Base-by-base conservation (phyloP, 1,140 invertebrate genomes). In the Drosophila mojavensis region DNA sequence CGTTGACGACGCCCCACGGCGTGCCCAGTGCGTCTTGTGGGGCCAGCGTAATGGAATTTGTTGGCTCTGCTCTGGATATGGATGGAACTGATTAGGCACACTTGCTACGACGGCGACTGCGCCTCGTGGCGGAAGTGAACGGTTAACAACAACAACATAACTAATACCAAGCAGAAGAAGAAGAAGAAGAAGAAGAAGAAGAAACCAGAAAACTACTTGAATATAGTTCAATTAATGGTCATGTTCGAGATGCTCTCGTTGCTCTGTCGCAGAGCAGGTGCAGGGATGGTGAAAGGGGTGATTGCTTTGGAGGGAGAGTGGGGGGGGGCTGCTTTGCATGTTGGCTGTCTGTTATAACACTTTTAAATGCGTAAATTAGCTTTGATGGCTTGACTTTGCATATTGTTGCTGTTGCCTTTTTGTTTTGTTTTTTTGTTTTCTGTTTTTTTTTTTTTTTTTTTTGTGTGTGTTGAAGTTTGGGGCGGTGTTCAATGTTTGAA, bases 331-430 rank as follows among this genome's bases (percentile, higher is more conserved):
- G 56, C 41, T 60, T 47, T 45, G 41, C 41, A 60, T 60, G 58
- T 60, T 26, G 5, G 2, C 58, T 62, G 26, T 58, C 63, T 81
- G 79, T 83, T 82, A 83, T 83, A 82, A 82, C 80, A 79, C 80
- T 82, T 75, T 79, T 83, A 72, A 83, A 62, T 74, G 80, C 81
- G 76, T 83, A 82, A 82, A 82, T 79, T 82, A 82, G 80, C 80
- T 75, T 48, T 64, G 60, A 64, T 63, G 67, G 24, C 15, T 39
- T 36, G 60, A 26, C 65, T 63, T 58, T 58, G 55, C 55, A 58
- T 58, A 58, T 66, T 66, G 65, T 36, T 79, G 55, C 28, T 45
- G 36, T 45, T 51, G 33, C 7, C 33, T 2, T 5, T 5, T 28
- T 17, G 17, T 28, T 28, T 28, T 28, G 3, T 28, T 28, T 28